Evolutionary conservation across 1,140 invertebrate genomes (phyloP), one percentile per base, ranked within the genome.

Genomic region (Formica selysi): DNA sequence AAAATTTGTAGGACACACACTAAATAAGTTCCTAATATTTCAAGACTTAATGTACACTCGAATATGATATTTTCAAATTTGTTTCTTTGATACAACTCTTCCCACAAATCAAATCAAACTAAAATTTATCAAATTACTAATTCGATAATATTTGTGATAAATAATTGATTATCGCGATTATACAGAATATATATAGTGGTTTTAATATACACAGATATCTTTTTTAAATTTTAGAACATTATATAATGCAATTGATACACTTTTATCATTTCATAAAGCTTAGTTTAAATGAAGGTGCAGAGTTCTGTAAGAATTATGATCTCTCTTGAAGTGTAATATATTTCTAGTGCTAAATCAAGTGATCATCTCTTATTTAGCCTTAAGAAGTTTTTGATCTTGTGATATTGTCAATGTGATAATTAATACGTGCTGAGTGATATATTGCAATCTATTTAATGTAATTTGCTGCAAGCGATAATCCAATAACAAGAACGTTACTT

Each of bases 361-460:
- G 71, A 22, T 74, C 19, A 32, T 74, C 48, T 74, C 11, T 74
- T 59, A 71, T 22, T 3, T 70, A 70, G 41, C 7, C 11, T 51
- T 57, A 57, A 59, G 26, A 11, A 62, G 19, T 5, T 41, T 62
- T 79, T 67, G 19, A 8, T 44, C 44, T 65, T 83, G 51, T 74
- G 68, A 74, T 61, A 61, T 48, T 48, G 38, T 41, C 22, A 80
- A 70, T 70, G 78, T 83, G 68, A 83, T 73, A 59, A 80, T 71
- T 70, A 38, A 74, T 41, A 74, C 11, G 68, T 73, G 79, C 8
- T 73, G 44, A 79, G 78, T 83, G 68, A 73, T 54, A 71, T 44
- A 36, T 54, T 54, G n/a, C 38, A 70, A 51, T 54, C 51, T 57
- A 59, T 71, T 71, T 73, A 36, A 83, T 57, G 13, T 54, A 68